phyloP scores from a whole-genome alignment of 2,797 vertebrate species.

The Pelobates cultripes region DNA sequence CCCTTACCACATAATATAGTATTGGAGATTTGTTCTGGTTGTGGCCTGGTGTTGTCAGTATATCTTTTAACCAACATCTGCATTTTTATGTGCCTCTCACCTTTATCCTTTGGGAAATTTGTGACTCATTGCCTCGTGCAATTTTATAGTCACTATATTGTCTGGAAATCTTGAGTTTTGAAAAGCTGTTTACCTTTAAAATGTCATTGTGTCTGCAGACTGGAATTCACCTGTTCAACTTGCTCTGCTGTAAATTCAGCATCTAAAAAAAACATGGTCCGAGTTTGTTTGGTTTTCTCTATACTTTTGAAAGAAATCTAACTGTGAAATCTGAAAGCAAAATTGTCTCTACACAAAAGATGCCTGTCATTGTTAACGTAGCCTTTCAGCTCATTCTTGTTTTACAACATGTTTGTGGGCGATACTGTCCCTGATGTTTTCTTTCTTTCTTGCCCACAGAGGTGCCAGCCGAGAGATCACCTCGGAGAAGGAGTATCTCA shows the following conservation, averaged over 20 bases:
- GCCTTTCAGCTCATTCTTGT: conserved; percentile 1
- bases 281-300: conserved; percentile 48
- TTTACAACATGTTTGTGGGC: not conserved
- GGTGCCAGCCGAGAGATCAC: conserved; percentile 89
- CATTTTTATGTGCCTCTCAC: no score
- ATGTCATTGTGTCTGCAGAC: not conserved
- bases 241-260: not conserved
- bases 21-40: no score
- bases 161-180: not conserved
- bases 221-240: conserved; percentile 44
- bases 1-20: no score
- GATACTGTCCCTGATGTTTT: conserved; percentile 35
- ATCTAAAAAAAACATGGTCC: not conserved
- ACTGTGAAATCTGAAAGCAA: conserved; percentile 15
- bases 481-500: conserved; percentile 93
- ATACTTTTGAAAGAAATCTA: conserved; percentile 9
- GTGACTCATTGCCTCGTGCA: no score
- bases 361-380: not conserved
- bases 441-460: conserved; percentile 68
- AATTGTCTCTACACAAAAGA: conserved; percentile 5
- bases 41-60: no score
- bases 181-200: conserved; percentile 6
- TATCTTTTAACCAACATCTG: no score
- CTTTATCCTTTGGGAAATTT: no score
- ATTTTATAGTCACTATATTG: not conserved